Percentiles rank a stretch among this genome's conserved stretches.
These are phyloP conservation scores for Pammene aurita DNA, from an alignment of 2,888 invertebrate genomes.

Conservation along the genomic window DNA sequence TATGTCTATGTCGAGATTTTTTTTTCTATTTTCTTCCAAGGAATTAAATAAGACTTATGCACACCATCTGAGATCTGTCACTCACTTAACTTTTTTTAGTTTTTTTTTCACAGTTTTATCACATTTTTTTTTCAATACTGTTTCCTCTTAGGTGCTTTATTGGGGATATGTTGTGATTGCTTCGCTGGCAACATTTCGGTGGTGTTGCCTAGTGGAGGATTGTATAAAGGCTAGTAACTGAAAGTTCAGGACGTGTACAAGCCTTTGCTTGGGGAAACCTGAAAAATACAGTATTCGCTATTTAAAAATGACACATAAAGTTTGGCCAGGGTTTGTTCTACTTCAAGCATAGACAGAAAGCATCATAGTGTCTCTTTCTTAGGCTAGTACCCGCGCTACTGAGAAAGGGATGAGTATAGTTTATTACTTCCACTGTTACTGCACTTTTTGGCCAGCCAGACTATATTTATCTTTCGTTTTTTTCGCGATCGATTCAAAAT, in stretches of 20 bases:
- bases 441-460: too few species aligned
- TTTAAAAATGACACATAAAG: neutral
- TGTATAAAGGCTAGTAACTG: constrained; percentile 65
- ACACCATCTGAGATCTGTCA: constrained; percentile 80
- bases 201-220: constrained; percentile 63
- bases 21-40: constrained; percentile 62
- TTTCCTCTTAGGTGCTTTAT: constrained; percentile 62
- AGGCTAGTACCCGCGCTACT: too few species aligned
- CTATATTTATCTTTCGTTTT: too few species aligned
- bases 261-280: constrained; percentile 73
- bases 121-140: constrained; percentile 78
- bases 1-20: constrained; percentile 53
- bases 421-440: too few species aligned
- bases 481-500: too few species aligned
- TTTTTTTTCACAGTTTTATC: constrained; percentile 77
- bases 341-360: too few species aligned
- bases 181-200: constrained; percentile 52
- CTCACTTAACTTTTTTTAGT: constrained; percentile 73
- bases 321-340: too few species aligned
- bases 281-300: constrained; percentile 36
- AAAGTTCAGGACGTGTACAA: constrained; percentile 74
- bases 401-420: too few species aligned
- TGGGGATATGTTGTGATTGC: constrained; percentile 54
- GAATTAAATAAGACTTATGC: constrained; percentile 71
- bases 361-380: too few species aligned